Evolutionary conservation across 2,113 vertebrate genomes (phyloP).

Genomic region (Chrysochloris asiatica): DNA sequence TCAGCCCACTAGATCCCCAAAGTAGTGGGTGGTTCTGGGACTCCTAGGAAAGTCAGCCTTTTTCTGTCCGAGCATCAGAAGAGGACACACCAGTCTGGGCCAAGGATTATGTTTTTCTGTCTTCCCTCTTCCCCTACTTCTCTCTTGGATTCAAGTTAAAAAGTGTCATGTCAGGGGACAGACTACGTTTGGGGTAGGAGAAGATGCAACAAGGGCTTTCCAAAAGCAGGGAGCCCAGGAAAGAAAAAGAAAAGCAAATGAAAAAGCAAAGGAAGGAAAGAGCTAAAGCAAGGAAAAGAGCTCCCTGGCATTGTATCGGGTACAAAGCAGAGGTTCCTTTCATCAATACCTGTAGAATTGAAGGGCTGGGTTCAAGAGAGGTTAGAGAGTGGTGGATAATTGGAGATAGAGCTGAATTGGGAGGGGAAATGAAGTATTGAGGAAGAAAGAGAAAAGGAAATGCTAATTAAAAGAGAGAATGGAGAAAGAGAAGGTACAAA

Average conservation of each 20-base stretch:
- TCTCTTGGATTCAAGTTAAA: not conserved
- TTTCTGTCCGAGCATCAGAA: not conserved
- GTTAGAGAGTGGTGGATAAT: not conserved
- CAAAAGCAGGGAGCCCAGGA: not conserved
- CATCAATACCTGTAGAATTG: not conserved
- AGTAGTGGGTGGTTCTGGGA: not conserved
- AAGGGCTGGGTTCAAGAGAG: not conserved
- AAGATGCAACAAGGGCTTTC: not conserved
- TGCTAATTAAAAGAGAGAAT: not conserved
- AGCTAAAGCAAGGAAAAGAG: not conserved
- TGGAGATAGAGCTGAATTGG: constrained; percentile 19
- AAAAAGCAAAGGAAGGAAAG: not conserved
- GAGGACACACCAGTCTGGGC: not conserved
- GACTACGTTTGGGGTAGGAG: not conserved
- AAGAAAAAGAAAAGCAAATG: not conserved
- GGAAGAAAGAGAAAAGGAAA: constrained; percentile 34
- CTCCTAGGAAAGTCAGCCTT: not conserved
- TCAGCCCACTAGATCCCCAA: not conserved
- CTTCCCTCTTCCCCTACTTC: not conserved
- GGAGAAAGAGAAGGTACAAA: constrained; percentile 24
- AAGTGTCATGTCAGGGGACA: not conserved
- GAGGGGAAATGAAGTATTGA: not conserved
- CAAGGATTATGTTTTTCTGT: not conserved
- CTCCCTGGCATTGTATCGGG: not conserved
- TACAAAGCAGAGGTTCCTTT: not conserved